Percentiles rank a stretch among this genome's conserved stretches.
Conservation (phyloP, 2,888 invertebrate species). For the Chorisops tibialis region DNA sequence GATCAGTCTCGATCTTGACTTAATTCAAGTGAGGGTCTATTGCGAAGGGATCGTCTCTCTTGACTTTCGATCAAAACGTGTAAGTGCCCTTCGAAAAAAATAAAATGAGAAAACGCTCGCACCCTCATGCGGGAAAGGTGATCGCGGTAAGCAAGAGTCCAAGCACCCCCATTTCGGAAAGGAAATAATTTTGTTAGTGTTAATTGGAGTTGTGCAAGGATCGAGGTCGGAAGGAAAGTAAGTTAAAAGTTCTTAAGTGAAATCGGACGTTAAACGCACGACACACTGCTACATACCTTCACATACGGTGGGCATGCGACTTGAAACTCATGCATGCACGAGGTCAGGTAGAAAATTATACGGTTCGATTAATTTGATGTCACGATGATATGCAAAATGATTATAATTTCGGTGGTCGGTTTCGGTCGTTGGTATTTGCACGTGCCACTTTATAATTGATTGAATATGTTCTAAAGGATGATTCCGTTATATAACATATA, state of each 20-base stretch:
- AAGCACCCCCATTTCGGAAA: slow-evolving; percentile 9
- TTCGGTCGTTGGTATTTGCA: neutral
- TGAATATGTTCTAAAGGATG: no score
- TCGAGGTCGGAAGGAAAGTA: neutral
- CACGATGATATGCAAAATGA: neutral
- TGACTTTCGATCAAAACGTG: neutral
- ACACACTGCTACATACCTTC: neutral
- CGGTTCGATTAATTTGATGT: slow-evolving; percentile 7
- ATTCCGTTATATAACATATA: no score
- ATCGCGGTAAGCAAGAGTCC: slow-evolving; percentile 15
- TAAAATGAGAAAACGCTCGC: slow-evolving; percentile 5
- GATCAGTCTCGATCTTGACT: neutral
- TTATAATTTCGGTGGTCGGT: neutral
- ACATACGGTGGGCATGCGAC: neutral
- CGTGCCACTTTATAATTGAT: neutral
- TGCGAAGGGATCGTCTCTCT: neutral
- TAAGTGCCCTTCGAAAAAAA: no score
- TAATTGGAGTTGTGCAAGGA: no score
- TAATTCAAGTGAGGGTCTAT: neutral
- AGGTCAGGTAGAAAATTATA: slow-evolving; percentile 9
- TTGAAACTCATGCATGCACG: neutral
- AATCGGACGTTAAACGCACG: neutral
- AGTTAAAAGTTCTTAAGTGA: neutral
- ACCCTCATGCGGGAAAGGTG: slow-evolving; percentile 8
- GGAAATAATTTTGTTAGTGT: neutral